Percentiles rank a stretch among this genome's conserved stretches.
Conservation (phyloP, 2,888 invertebrate genomes). For the Margaritifera margaritifera region DNA sequence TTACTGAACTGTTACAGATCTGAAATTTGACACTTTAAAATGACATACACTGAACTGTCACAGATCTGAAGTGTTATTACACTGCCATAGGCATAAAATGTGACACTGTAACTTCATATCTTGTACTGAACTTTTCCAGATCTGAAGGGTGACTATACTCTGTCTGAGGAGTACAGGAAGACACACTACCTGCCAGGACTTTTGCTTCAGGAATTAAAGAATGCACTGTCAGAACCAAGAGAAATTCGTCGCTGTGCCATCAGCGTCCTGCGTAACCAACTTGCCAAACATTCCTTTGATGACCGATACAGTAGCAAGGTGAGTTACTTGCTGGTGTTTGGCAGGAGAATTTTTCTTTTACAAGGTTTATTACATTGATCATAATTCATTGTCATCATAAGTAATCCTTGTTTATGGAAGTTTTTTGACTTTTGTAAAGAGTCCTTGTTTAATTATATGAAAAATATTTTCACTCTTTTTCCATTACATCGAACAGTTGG, state of each 20-base stretch:
- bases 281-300: constrained; percentile 96
- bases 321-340: constrained; percentile 1
- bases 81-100: neutral
- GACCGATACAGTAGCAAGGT: constrained; percentile 88
- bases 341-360: no score
- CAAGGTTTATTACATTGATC: no score
- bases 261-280: constrained; percentile 84
- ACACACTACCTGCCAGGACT: constrained; percentile 93
- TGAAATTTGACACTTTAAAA: no score
- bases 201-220: constrained; percentile 89
- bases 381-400: no score
- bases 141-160: constrained; percentile 73
- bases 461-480: no score
- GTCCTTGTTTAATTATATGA: no score
- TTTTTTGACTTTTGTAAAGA: no score
- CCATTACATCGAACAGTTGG: no score
- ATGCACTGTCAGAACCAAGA: constrained; percentile 88
- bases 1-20: no score
- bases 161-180: constrained; percentile 88
- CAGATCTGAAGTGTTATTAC: neutral
- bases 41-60: no score
- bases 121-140: constrained; percentile 50
- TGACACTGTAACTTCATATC: neutral
- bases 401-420: no score
- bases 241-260: constrained; percentile 88